Evolutionary conservation across 23 tunicate species (phyloP), one percentile per base, ranked within the genome.

Genomic region (Halocynthia roretzi): DNA sequence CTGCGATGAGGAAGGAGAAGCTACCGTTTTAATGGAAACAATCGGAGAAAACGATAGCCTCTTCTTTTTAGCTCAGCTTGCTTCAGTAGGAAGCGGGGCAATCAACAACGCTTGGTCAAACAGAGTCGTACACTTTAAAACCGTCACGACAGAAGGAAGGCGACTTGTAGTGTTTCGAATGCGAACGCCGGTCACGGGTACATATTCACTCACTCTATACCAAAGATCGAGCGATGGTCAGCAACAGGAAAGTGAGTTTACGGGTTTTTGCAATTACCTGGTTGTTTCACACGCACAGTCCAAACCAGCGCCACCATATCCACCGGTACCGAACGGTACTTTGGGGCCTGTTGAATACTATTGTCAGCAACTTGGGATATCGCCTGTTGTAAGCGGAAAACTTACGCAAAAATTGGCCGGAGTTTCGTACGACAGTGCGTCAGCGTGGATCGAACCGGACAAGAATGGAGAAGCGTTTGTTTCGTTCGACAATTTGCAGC

Each of bases 1-100:
- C 15, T 87, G 94, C 62, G 87, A 87, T 57, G 61, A 67, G 69
- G 67, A 78, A 14, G 94, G 94, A 18, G 87, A 82, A 56, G 94
- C 87, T 5, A 53, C 61, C 8, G 62, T 87, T 5, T 78, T 76
- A 15, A 12, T 86, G 50, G n/a, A 44, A 31, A 49, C 69, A 1
- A 52, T 73, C 4, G 56, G 62, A 18, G 56, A 49, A 7, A 57
- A 81, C 31, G 51, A 52, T 7, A 44, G 31, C 10, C 44, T 54
- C 55, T 71, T 54, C 55, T 71, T 71, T 71, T 71, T 71, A 15
- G 54, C 44, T 52, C 76, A 71, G 11, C 12, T 71, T 52, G 76
- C 61, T 21, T 52, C 44, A 40, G 58, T 52, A 5, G 50, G n/a
- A 0, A 11, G 23, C 9, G 56, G 50, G 22, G 0, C 54, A 50